These are phyloP conservation scores for Lepidonotus clava DNA, from an alignment of 2,888 invertebrate species.

Conservation along the genomic window DNA sequence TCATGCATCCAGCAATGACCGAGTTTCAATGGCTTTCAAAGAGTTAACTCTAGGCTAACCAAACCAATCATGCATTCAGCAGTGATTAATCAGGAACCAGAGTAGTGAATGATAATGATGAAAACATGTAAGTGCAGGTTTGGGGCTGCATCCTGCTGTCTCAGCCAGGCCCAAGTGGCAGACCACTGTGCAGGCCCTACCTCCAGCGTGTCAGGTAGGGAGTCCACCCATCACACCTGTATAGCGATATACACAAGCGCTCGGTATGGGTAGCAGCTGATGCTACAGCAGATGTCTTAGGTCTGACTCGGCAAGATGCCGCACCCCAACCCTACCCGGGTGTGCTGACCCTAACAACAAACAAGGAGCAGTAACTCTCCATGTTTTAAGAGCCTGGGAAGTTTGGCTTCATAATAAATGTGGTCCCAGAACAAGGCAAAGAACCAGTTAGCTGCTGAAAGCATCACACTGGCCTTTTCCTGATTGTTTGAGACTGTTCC, in stretches of 20 bases:
- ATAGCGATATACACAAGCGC: not conserved
- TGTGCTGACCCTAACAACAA: conserved; percentile 13
- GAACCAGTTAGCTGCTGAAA: not conserved
- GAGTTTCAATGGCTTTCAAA: too few species aligned
- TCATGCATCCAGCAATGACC: too few species aligned
- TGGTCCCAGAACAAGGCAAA: not conserved
- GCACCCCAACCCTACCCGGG: not conserved
- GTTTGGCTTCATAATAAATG: not conserved
- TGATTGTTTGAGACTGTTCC: too few species aligned
- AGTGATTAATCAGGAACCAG: too few species aligned
- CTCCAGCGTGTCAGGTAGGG: conserved; percentile 66
- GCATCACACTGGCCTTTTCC: not conserved
- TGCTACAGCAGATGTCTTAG: conserved; percentile 52
- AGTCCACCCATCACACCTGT: conserved; percentile 1
- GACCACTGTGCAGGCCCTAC: conserved; percentile 59
- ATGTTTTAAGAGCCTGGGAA: conserved; percentile 2
- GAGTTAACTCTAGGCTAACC: too few species aligned
- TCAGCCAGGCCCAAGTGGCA: conserved; percentile 52
- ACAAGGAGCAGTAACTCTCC: conserved; percentile 10
- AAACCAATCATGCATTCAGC: too few species aligned
- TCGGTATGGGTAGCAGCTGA: conserved; percentile 10
- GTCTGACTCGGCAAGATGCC: not conserved
- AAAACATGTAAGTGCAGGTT: not conserved
- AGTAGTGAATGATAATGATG: too few species aligned
- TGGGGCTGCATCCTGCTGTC: conserved; percentile 11